phyloP scores from a whole-genome alignment of 2,113 vertebrate species.

The Okapia johnstoni region DNA sequence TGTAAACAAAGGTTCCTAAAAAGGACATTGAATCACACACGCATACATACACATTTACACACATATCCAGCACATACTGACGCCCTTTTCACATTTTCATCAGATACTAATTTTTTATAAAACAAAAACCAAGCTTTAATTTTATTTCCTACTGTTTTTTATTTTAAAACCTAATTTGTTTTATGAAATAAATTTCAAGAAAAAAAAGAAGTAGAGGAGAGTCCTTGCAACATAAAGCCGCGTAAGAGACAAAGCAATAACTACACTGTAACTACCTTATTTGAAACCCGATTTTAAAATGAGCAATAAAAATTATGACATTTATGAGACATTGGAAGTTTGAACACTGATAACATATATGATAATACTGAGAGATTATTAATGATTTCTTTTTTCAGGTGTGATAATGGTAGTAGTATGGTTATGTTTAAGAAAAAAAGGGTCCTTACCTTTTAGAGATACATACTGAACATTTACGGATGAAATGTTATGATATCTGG shows the following conservation, averaged over 20 bases:
- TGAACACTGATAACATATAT: not conserved
- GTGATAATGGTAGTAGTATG: not conserved
- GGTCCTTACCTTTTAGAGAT: not conserved
- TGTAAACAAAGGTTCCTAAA: not conserved
- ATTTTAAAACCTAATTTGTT: not conserved
- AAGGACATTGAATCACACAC: not conserved
- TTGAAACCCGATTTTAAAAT: not conserved
- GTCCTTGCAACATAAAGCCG: not conserved
- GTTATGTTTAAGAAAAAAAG: not conserved
- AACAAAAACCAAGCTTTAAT: not conserved
- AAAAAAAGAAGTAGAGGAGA: not conserved
- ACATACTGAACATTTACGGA: not conserved
- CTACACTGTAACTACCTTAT: not conserved
- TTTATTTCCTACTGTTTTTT: not conserved
- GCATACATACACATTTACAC: not conserved
- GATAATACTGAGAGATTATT: not conserved
- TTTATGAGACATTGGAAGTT: not conserved
- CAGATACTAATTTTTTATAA: not conserved
- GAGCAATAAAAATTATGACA: not conserved
- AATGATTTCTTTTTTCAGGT: not conserved
- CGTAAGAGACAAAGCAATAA: not conserved
- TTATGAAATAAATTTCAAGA: conserved; percentile 9
- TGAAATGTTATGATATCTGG: not conserved
- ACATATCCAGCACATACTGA: not conserved
- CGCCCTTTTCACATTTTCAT: not conserved